Evolutionary conservation across 2,113 vertebrate genomes (phyloP).

Genomic region (Eolophus roseicapilla): DNA sequence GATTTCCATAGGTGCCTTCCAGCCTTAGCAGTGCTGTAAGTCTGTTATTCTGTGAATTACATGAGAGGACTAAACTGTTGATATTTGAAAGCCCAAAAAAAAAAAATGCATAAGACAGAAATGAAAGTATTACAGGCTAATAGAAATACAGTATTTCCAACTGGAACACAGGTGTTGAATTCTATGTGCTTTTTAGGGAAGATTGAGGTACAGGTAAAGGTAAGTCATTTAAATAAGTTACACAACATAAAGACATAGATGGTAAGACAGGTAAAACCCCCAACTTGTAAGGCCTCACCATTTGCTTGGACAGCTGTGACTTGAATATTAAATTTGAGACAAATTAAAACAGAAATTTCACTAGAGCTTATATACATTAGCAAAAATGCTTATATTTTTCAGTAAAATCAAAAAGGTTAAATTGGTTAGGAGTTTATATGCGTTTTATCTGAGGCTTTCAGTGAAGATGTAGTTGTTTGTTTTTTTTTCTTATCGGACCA

Average conservation of each 20-base stretch:
- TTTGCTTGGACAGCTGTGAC: neutral
- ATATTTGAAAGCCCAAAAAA: neutral
- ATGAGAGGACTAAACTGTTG: neutral
- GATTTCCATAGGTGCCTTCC: neutral
- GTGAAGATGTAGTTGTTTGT: neutral
- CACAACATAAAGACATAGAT: neutral
- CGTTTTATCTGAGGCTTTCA: neutral
- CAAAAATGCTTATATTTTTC: neutral
- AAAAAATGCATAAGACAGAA: neutral
- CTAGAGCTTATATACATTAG: neutral
- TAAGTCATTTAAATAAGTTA: neutral
- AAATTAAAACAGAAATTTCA: neutral
- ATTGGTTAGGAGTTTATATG: neutral
- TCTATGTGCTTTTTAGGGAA: neutral
- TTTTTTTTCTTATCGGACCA: neutral
- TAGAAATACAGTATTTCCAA: neutral
- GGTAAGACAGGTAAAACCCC: neutral
- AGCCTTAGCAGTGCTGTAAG: neutral
- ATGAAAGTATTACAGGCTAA: neutral
- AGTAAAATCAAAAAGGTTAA: neutral
- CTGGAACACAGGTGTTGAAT: neutral
- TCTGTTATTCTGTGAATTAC: neutral
- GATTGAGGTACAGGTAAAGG: neutral
- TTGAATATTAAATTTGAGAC: neutral
- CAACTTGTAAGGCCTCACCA: neutral